Conservation (phyloP, 2,888 invertebrate genomes). For the Lithosia quadra region DNA sequence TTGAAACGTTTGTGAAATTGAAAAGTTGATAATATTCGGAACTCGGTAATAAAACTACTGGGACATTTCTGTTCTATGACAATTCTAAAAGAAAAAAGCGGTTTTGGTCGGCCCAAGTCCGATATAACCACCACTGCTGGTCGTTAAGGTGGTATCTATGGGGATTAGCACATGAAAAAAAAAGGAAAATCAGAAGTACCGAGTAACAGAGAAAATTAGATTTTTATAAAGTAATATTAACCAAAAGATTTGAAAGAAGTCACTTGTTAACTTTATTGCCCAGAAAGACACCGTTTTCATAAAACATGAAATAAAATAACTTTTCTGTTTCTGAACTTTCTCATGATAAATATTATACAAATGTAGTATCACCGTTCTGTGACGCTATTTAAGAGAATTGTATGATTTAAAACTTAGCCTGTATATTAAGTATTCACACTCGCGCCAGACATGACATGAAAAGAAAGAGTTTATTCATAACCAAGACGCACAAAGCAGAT, state of each 20-base stretch:
- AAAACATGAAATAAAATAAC: not conserved
- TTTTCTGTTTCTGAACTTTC: not conserved
- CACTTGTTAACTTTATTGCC: constrained; percentile 4
- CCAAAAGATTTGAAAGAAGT: constrained; percentile 4
- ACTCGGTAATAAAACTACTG: not conserved
- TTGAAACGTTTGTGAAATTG: too few relatives aligned
- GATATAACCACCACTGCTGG: too few relatives aligned
- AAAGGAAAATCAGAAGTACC: not conserved
- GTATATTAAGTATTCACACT: constrained; percentile 6
- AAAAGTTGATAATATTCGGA: not conserved
- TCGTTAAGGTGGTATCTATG: too few relatives aligned
- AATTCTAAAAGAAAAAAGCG: not conserved
- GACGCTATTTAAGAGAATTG: constrained; percentile 2
- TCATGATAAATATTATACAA: constrained; percentile 4
- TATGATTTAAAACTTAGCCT: constrained; percentile 2
- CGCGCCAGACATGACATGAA: not conserved
- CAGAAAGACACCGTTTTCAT: not conserved
- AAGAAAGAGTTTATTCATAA: constrained; percentile 32
- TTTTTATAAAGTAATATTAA: not conserved
- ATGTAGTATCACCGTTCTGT: constrained; percentile 1
- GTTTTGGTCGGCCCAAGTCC: too few relatives aligned
- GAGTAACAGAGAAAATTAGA: not conserved
- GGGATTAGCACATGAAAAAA: too few relatives aligned
- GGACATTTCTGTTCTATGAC: not conserved
- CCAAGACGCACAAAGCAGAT: constrained; percentile 29